Evolutionary conservation across 2,888 invertebrate species (phyloP), one percentile per base, ranked within the genome.

Genomic region (Hofmannophila pseudospretella): DNA sequence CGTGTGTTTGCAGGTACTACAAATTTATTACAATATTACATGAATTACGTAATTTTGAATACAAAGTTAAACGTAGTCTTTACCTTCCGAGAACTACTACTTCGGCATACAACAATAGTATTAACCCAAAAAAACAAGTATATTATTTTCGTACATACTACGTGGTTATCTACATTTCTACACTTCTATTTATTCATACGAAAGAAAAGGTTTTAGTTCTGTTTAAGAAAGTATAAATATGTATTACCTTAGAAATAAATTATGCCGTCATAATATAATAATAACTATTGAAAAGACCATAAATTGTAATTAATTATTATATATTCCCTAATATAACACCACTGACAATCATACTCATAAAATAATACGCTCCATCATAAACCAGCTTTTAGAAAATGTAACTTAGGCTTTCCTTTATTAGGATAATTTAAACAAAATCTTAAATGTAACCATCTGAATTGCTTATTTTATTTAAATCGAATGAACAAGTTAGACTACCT

Each of bases 121-220:
- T 16, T 33, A 30, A 26, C 31, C 19, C 28, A 11, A 7, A 29
- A 22, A 19, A 30, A 12, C 14, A 30, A 30, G 7, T 33, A 20
- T 31, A 32, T 22, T n/a, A n/a, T 10, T 27, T 27, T 23, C 26
- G 5, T 53, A 57, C 46, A 44, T 58, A 49, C 75, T 80, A 78
- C 61, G 58, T 71, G 67, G 67, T 73, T 79, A 81, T 84, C 82
- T 85, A 84, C 84, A 85, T 78, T 80, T 81, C 84, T 85, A 84
- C 80, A 80, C 50, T 60, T 57, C 63, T 69, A 67, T 67, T 51
- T 27, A 27, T 25, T 5, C 65, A 63, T 51, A 53, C 43, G 40
- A 60, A 67, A 58, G 38, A 55, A 67, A 64, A 56, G 46, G 39
- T 51, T 55, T 51, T 54, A 47, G 44, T 56, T 41, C 49, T 58